Evolutionary conservation across 2,797 vertebrate genomes (phyloP), one percentile per base, ranked within the genome.

Genomic region (Morelia viridis): DNA sequence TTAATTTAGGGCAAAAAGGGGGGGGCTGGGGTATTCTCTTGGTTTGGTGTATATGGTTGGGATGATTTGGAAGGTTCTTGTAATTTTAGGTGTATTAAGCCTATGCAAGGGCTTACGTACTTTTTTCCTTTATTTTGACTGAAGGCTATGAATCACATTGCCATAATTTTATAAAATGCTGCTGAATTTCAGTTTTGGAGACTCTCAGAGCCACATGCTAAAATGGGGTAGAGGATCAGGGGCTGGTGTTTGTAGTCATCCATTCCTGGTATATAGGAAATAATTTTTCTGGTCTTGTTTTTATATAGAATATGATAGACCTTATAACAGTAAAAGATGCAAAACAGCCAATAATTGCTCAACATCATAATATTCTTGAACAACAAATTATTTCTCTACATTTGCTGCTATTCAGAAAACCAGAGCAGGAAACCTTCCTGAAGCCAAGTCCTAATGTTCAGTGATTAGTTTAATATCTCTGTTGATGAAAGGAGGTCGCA

Each of bases 401-500:
- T 71, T 71, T 71, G 31, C 68, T 71, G 15, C 68, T 71, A 19
- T 35, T 71, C 31, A 71, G 5, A 80, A 80, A 80, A 80, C 71
- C 71, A 80, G 71, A 80, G 35, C 71, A 80, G 71, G 71, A 80
- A 80, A 80, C 19, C 71, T 80, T 80, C 35, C 35, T 80, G 71
- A 11, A 80, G 35, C 19, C 71, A 80, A 22, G 71, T 46, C 71
- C 71, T 80, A 80, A 80, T 80, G 71, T 80, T 8, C 35, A 80
- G 11, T 46, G 71, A 80, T 80, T 80, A 80, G 35, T 46, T 80
- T 80, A 80, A 80, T 80, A 80, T 46, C 41, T 88, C 93, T 94
- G 65, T 93, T 95, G 84, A 50, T 85, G 89, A 94, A 93, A 87
- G 89, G 91, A 92, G 84, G 71, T 80, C 22, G 4, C 9, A 80